Evolutionary conservation across 1,140 invertebrate genomes (phyloP).

Genomic region (Triops cancriformis): DNA sequence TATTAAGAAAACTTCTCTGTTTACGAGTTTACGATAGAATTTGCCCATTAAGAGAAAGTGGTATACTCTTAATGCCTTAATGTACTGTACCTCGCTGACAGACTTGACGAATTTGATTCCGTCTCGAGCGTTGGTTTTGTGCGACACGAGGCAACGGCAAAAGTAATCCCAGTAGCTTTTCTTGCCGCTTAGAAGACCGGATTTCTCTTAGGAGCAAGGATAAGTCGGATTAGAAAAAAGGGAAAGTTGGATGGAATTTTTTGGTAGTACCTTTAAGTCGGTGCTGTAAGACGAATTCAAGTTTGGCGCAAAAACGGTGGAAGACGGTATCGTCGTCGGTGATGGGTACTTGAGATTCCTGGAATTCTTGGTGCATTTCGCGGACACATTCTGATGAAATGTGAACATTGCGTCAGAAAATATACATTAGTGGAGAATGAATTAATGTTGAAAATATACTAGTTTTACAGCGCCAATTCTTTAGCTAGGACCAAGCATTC

Average conservation of each 20-base stretch:
- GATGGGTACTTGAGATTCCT: slow-evolving; percentile 33
- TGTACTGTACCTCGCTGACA: slow-evolving; percentile 39
- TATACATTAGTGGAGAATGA: too few relatives aligned
- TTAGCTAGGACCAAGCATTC: too few relatives aligned
- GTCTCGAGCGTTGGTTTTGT: slow-evolving; percentile 40
- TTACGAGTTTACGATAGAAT: too few relatives aligned
- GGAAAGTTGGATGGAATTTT: background rate
- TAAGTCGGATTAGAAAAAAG: background rate
- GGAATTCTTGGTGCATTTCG: background rate
- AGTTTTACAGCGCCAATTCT: too few relatives aligned
- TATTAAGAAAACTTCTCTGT: too few relatives aligned
- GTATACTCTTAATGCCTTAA: too few relatives aligned
- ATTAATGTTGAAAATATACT: too few relatives aligned
- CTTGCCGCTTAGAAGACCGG: slow-evolving; percentile 37
- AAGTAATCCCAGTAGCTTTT: slow-evolving; percentile 45
- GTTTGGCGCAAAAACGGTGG: slow-evolving; percentile 41
- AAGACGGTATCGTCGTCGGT: slow-evolving; percentile 40
- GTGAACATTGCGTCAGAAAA: background rate
- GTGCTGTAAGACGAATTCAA: slow-evolving; percentile 39
- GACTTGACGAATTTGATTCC: slow-evolving; percentile 41
- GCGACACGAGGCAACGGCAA: slow-evolving; percentile 37
- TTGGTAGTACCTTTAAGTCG: slow-evolving; percentile 39
- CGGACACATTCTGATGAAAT: slow-evolving; percentile 14
- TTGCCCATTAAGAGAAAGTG: too few relatives aligned
- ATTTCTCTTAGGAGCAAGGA: slow-evolving; percentile 34